A percentile compares a stretch with the other conserved stretches of the same genome.
Evolutionary conservation across 2,888 invertebrate species (phyloP).

Genomic region (Diplolepis rosae): DNA sequence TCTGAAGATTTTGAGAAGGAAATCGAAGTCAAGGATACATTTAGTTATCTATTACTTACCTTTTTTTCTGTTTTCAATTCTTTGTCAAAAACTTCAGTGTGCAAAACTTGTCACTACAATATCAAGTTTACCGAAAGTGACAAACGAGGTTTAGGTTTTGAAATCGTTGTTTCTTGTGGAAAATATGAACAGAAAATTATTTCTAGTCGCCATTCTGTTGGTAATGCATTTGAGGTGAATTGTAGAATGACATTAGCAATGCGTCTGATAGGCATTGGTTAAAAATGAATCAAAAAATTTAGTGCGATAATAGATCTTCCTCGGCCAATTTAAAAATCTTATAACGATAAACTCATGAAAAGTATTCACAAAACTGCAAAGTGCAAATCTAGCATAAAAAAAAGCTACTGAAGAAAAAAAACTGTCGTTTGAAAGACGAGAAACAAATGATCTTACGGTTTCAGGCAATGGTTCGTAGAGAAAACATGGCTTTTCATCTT

Average conservation of each 20-base stretch:
- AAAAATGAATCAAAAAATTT: constrained; percentile 41
- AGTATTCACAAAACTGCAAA: constrained; percentile 34
- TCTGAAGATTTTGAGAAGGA: constrained; percentile 35
- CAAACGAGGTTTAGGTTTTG: constrained; percentile 48
- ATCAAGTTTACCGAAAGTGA: constrained; percentile 44
- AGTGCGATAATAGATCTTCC: constrained; percentile 51
- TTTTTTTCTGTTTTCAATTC: constrained; percentile 47
- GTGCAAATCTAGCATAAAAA: constrained; percentile 35
- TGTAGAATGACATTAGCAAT: constrained; percentile 48
- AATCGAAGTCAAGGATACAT: constrained; percentile 41
- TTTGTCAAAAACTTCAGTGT: constrained; percentile 45
- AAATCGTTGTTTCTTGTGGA: constrained; percentile 46
- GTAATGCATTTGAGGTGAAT: constrained; percentile 49
- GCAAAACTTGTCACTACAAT: constrained; percentile 47
- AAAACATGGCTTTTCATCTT: too few relatives aligned
- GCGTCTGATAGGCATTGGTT: constrained; percentile 48
- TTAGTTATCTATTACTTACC: constrained; percentile 46
- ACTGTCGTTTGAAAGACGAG: neutral
- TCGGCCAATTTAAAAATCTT: constrained; percentile 49
- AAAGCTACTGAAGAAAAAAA: constrained; percentile 37
- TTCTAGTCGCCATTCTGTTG: constrained; percentile 44
- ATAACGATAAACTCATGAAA: constrained; percentile 39
- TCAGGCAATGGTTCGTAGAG: constrained; percentile 45
- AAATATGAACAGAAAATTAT: constrained; percentile 43
- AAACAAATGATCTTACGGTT: constrained; percentile 35